Evolutionary conservation across 2,113 vertebrate genomes (phyloP).

Genomic region (Hypomesus transpacificus): DNA sequence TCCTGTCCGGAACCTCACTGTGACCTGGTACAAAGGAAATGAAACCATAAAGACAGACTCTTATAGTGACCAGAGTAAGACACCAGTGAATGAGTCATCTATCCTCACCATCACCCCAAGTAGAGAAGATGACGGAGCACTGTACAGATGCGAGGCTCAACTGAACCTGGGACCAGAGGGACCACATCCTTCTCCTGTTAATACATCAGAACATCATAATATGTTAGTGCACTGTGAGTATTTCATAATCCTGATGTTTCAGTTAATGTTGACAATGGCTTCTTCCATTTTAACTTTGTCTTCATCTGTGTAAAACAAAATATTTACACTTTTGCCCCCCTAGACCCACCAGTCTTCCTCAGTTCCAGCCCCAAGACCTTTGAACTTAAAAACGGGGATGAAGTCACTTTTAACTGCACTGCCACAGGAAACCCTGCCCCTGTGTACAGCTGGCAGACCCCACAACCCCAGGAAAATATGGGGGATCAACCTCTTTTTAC

Average conservation of each 20-base stretch:
- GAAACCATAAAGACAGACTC: rapidly evolving
- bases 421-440: slow-evolving; percentile 58
- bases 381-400: not conserved
- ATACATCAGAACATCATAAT: not conserved
- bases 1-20: slow-evolving; percentile 34
- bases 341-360: slow-evolving; percentile 58
- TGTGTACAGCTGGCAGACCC: slow-evolving; percentile 43
- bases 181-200: rapidly evolving
- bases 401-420: slow-evolving; percentile 52
- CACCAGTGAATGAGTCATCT: slow-evolving; percentile 12
- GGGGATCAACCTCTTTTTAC: slow-evolving; percentile 7
- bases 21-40: slow-evolving; percentile 43
- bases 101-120: rapidly evolving
- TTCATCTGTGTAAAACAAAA: not conserved
- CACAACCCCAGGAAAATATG: not conserved
- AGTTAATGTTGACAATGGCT: not conserved
- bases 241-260: not conserved
- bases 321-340: slow-evolving; percentile 11
- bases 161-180: slow-evolving; percentile 41
- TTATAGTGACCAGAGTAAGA: rapidly evolving
- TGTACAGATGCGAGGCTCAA: slow-evolving; percentile 54
- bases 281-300: not conserved
- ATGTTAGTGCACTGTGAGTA: slow-evolving; percentile 55
- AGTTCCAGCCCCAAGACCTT: slow-evolving; percentile 30
- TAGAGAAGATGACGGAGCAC: slow-evolving; percentile 35